Evolutionary conservation across 2,113 vertebrate species (phyloP).

Genomic region (Megatriorchis doriae): DNA sequence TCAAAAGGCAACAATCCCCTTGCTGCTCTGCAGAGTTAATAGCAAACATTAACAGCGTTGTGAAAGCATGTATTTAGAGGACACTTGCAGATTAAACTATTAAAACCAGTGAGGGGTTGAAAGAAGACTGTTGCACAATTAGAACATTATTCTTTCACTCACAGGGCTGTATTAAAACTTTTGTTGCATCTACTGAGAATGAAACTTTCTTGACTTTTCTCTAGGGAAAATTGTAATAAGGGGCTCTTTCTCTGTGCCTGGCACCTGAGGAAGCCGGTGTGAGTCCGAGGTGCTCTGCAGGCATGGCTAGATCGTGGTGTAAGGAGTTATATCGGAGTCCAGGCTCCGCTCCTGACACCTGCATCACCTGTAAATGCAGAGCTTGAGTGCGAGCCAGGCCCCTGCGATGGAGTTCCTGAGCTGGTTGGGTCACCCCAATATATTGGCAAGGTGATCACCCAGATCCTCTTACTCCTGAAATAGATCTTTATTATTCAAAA

Average conservation of each 20-base stretch:
- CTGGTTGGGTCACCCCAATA: not conserved
- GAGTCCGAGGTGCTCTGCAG: not conserved
- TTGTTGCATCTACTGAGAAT: not conserved
- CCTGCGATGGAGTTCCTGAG: not conserved
- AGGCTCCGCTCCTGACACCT: not conserved
- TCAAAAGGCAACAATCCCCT: not conserved
- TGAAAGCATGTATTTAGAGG: not conserved
- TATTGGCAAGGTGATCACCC: not conserved
- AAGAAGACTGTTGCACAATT: not conserved
- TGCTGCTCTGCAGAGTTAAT: constrained; percentile 21
- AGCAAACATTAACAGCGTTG: not conserved
- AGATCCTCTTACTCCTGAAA: not conserved
- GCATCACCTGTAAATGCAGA: rapidly evolving
- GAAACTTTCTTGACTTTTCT: not conserved
- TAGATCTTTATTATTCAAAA: not conserved
- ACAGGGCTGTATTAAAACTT: not conserved
- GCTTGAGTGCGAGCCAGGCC: not conserved
- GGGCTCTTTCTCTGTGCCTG: not conserved
- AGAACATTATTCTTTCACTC: not conserved
- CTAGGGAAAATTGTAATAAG: not conserved
- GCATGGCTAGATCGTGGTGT: not conserved
- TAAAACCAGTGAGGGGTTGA: not conserved
- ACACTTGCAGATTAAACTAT: not conserved
- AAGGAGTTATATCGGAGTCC: rapidly evolving
- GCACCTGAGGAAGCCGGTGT: no score